These are phyloP conservation scores for Crocidura indochinensis DNA, from an alignment of 2,797 vertebrate species.

Conservation along the genomic window DNA sequence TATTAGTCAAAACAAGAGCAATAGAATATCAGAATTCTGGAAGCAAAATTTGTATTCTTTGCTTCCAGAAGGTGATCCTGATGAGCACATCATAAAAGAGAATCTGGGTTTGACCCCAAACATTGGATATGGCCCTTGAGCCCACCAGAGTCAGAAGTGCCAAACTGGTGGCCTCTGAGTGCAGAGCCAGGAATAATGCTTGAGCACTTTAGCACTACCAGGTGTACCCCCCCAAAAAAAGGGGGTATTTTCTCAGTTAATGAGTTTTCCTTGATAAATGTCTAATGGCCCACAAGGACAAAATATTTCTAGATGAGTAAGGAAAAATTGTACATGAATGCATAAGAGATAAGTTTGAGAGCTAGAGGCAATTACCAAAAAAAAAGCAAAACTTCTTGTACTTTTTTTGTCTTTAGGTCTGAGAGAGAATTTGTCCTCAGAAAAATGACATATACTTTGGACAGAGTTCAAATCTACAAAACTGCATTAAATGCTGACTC, in stretches of 20 bases:
- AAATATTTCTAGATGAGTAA: background rate
- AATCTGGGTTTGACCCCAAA: background rate
- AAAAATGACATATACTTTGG: background rate
- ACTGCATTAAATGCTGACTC: background rate
- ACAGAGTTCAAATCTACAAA: background rate
- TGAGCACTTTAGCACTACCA: no score
- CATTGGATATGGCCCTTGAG: no score
- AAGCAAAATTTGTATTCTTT: background rate
- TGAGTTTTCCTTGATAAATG: background rate
- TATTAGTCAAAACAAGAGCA: background rate
- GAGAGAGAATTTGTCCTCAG: background rate
- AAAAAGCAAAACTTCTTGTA: slow-evolving; percentile 3
- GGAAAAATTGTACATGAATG: background rate
- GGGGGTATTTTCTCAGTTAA: background rate
- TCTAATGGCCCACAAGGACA: background rate
- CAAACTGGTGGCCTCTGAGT: no score
- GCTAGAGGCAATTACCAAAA: background rate
- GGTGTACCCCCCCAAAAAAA: no score
- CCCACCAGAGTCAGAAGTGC: no score
- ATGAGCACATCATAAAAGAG: background rate
- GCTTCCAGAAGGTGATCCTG: background rate
- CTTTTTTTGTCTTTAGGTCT: background rate
- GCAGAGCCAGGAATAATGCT: no score
- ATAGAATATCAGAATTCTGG: no score
- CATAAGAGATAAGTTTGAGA: background rate